phyloP scores from a whole-genome alignment of 2,113 vertebrate genomes.

The Butorides virescens region DNA sequence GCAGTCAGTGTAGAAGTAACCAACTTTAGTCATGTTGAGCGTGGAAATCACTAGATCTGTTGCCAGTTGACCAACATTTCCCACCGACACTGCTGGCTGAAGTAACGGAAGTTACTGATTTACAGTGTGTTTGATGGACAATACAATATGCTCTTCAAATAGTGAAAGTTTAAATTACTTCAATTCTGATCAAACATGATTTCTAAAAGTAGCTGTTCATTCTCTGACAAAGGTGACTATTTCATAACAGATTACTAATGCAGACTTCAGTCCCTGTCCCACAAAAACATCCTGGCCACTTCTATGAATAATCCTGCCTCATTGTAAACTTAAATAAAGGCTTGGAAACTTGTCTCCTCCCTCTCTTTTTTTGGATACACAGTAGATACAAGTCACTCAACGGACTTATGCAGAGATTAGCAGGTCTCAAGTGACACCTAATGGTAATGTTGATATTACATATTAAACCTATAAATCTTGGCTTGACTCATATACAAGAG shows the following conservation, averaged over 20 bases:
- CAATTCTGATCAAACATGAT: neutral
- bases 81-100: conserved; percentile 95
- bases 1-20: conserved; percentile 91
- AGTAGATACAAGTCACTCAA: neutral
- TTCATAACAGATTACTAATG: neutral
- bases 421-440: neutral
- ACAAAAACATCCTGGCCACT: neutral
- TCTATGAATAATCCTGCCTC: neutral
- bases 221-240: neutral
- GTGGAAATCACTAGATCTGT: conserved; percentile 92
- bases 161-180: neutral
- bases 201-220: neutral
- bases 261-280: neutral
- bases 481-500: neutral
- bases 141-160: neutral
- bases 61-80: conserved; percentile 94
- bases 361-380: neutral
- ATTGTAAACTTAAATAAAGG: neutral
- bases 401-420: neutral
- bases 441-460: neutral
- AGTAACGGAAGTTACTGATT: neutral
- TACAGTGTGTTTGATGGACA: neutral
- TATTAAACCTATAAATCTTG: neutral
- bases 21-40: conserved; percentile 83
- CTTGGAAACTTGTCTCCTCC: neutral